Percentiles rank a stretch among this genome's conserved stretches.
These are phyloP conservation scores for Hedya salicella DNA, from an alignment of 2,888 invertebrate species.

Conservation along the genomic window DNA sequence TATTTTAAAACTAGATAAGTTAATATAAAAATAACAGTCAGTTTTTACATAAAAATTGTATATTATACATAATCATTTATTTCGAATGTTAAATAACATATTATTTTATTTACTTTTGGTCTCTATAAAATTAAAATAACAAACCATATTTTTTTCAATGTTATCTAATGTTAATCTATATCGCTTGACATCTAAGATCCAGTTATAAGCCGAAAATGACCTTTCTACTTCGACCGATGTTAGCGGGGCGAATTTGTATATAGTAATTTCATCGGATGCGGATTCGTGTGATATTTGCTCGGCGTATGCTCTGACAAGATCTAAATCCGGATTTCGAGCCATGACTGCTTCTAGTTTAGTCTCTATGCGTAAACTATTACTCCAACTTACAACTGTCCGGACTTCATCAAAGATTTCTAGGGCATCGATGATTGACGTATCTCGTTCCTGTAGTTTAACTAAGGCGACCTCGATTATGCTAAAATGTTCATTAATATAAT, in stretches of 20 bases:
- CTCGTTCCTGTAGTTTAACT: conserved; percentile 14
- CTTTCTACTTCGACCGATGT: conserved; percentile 17
- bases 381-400: not conserved
- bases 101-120: too few species aligned
- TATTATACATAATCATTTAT: too few species aligned
- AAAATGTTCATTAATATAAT: conserved; percentile 33
- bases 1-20: too few species aligned
- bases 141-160: not conserved
- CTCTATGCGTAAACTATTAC: not conserved
- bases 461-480: conserved; percentile 28
- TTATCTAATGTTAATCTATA: not conserved
- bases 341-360: conserved; percentile 1
- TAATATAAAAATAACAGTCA: too few species aligned
- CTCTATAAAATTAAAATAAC: too few species aligned
- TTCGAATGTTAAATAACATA: too few species aligned
- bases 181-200: not conserved
- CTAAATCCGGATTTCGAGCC: conserved; percentile 1
- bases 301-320: not conserved
- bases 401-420: conserved; percentile 11
- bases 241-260: conserved; percentile 4
- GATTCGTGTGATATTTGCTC: not conserved
- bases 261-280: not conserved
- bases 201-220: not conserved
- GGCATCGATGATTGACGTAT: conserved; percentile 14
- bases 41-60: too few species aligned